Evolutionary conservation across 2,113 vertebrate genomes (phyloP).

Genomic region (Cercopithecus mona): DNA sequence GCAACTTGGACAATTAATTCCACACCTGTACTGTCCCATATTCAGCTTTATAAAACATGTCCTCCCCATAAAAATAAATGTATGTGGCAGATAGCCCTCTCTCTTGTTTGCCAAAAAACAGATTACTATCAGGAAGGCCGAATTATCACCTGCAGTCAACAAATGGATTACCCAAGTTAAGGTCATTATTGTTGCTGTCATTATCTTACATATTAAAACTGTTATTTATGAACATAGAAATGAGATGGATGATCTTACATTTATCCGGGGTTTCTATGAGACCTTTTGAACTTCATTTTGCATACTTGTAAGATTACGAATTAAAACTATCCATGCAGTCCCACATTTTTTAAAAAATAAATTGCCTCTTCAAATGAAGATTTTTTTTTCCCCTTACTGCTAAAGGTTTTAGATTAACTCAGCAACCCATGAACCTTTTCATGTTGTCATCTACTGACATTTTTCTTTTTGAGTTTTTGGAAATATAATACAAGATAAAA

Average conservation of each 20-base stretch:
- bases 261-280: slow-evolving; percentile 51
- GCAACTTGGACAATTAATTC: slow-evolving; percentile 71
- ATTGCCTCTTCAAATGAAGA: slow-evolving; percentile 50
- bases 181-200: slow-evolving; percentile 51
- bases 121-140: slow-evolving; percentile 61
- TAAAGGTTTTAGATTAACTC: slow-evolving; percentile 63
- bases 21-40: slow-evolving; percentile 56
- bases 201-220: slow-evolving; percentile 18
- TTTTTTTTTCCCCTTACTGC: slow-evolving; percentile 43
- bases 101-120: slow-evolving; percentile 68
- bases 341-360: slow-evolving; percentile 12
- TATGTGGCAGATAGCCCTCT: slow-evolving; percentile 62
- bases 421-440: slow-evolving; percentile 43
- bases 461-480: slow-evolving; percentile 73
- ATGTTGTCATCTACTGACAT: slow-evolving; percentile 60
- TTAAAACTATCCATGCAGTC: slow-evolving; percentile 44
- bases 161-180: slow-evolving; percentile 65
- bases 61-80: slow-evolving; percentile 68
- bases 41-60: slow-evolving; percentile 69
- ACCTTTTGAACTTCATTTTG: slow-evolving; percentile 50
- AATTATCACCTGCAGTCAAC: slow-evolving; percentile 70
- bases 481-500: slow-evolving; percentile 75
- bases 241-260: slow-evolving; percentile 35
- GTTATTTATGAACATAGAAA: slow-evolving; percentile 23
- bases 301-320: slow-evolving; percentile 52